phyloP scores from a whole-genome alignment of 2,113 vertebrate species.

The Falcunculus frontatus region DNA sequence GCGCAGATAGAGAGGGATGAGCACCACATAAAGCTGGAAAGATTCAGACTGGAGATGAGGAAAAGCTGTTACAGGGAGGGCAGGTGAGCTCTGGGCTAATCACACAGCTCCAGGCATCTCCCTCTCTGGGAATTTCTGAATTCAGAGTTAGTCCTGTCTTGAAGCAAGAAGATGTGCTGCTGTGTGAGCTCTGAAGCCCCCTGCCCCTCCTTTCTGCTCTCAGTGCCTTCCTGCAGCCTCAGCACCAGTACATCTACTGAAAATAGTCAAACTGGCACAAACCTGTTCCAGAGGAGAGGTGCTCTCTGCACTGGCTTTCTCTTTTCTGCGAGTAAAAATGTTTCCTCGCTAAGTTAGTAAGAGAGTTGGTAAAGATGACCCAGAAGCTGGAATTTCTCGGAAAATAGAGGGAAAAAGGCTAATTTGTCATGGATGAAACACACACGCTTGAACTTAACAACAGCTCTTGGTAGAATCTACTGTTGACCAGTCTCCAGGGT shows the following conservation, averaged over 20 bases:
- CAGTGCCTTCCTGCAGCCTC: background rate
- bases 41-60: background rate
- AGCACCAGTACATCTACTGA: background rate
- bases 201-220: background rate
- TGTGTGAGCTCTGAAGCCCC: background rate
- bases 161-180: background rate
- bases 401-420: conserved; percentile 1
- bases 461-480: background rate
- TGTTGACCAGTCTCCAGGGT: background rate
- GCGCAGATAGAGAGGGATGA: background rate
- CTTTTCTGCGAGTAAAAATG: conserved; percentile 3
- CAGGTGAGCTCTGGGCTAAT: background rate
- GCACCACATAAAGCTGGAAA: background rate
- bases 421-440: background rate
- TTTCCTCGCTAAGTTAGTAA: conserved; percentile 14
- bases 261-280: background rate
- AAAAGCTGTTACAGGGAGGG: background rate
- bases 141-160: background rate
- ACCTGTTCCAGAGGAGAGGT: background rate
- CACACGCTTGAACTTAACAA: background rate
- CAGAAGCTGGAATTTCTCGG: conserved; percentile 26
- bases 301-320: background rate
- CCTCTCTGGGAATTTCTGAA: background rate
- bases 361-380: conserved; percentile 4
- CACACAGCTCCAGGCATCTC: background rate